Evolutionary conservation across 2,888 invertebrate species (phyloP).

Genomic region (Anaspis maculata): DNA sequence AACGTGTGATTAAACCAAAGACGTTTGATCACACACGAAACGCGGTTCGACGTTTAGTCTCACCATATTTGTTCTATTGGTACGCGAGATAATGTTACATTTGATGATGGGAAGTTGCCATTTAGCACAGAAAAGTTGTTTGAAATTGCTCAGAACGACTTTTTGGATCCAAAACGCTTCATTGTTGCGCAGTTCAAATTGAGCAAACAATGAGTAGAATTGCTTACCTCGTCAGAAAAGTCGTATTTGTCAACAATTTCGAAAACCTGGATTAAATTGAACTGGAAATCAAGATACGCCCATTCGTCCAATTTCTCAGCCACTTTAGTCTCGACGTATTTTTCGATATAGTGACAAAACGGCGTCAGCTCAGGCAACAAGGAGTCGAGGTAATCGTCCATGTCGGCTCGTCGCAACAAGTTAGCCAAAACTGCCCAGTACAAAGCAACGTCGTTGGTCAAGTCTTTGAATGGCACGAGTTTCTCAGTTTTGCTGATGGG

Average conservation of each 20-base stretch:
- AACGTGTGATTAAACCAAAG: too few relatives aligned
- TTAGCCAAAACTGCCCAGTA: constrained; percentile 49
- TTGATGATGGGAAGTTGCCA: too few relatives aligned
- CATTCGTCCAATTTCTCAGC: constrained; percentile 22
- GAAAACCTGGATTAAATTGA: constrained; percentile 49
- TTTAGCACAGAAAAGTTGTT: too few relatives aligned
- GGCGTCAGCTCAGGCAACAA: constrained; percentile 48
- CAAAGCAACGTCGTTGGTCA: constrained; percentile 43
- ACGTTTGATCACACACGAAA: too few relatives aligned
- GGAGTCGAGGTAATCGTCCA: constrained; percentile 42
- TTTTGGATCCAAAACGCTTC: too few relatives aligned
- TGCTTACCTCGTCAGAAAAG: constrained; percentile 49
- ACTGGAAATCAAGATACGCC: constrained; percentile 38
- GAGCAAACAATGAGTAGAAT: neutral
- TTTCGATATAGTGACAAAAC: constrained; percentile 48
- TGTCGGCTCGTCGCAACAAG: constrained; percentile 36
- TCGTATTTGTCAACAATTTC: constrained; percentile 47
- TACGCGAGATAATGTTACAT: too few relatives aligned
- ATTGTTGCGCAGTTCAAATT: neutral
- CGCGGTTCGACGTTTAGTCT: too few relatives aligned
- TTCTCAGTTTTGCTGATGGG: constrained; percentile 37
- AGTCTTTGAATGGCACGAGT: constrained; percentile 38
- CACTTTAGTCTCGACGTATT: constrained; percentile 27
- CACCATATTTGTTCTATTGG: too few relatives aligned
- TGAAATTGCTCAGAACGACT: too few relatives aligned